Base-by-base conservation (phyloP, 2,888 invertebrate species). In the Ecliptopera silaceata region DNA sequence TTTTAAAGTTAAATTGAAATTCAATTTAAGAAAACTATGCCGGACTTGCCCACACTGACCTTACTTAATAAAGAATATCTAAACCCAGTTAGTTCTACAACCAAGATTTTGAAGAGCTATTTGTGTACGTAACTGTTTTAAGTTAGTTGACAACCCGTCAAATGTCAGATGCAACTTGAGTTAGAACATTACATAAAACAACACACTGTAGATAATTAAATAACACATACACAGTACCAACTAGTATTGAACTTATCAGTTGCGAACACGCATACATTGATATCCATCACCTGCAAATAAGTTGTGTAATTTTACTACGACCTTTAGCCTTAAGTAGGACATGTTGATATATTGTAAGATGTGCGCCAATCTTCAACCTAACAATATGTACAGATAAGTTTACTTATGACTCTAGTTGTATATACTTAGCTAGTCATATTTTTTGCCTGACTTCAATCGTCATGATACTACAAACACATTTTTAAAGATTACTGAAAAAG, bases 201-300 rank as follows among this genome's bases (percentile, higher is more conserved):
- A 50, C 20, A 17, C 32, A 15, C 43, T 6, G 15, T 32, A 45
- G 18, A 12, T 48, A 29, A 11, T 13, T 38, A 5, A 55, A 50
- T 48, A 12, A 38, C 68, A 86, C 88, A 80, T 88, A 88, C 86
- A 80, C 88, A 89, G 75, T 83, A 88, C 84, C 83, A 88, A 80
- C 73, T 75, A 44, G 84, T 82, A 79, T 82, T 82, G 79, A 65
- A 78, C 58, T 60, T 59, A 50, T 67, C 56, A 69, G 78, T 79
- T 76, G 67, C 81, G 78, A 83, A 82, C 57, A 84, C 53, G 80
- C 87, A 88, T 64, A 86, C 70, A 83, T 87, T 86, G 74, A 84
- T 69, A 80, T 87, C 86, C 80, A 83, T 66, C 46, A 77, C 69
- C 89, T 87, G 87, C 74, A 87, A 88, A 56, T 53, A 43, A 60